Base-by-base conservation (phyloP, 2,797 vertebrate genomes). In the Buphagus erythrorhynchus region DNA sequence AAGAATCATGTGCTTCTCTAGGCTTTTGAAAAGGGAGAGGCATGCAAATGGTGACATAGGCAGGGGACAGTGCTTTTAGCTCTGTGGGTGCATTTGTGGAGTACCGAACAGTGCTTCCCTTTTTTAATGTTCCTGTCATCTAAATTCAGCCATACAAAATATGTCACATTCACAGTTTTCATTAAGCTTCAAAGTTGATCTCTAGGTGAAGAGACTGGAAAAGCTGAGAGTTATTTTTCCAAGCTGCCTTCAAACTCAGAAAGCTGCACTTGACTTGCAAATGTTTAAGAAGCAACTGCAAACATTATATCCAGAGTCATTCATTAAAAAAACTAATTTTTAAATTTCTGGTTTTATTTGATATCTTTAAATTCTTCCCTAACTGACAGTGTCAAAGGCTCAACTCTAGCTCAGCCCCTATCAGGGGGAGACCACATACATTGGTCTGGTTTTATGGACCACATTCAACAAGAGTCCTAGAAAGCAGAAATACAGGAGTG, bases 191-290 rank as follows among this genome's bases (percentile, higher is more conserved):
- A 1, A 38, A 65, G 16, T 0, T 55, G 29, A 76, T 33, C 21
- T 67, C 51, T 24, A 42, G 22, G n/a, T 68, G 31, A 95, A 85
- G 42, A 45, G 31, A 42, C 2, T 1, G 14, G 20, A 29, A 80
- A 90, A 86, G 40, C 18, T 63, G 43, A 36, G 17, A 71, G 31
- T 24, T 86, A 35, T 48, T 92, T 68, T 90, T 79, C 67, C 61
- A 83, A 83, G 43, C 54, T 52, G 54, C 58, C 40, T 77, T 81
- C 75, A 81, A 77, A 86, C 10, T 72, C 58, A 43, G 42, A 86
- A 58, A 38, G 68, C 49, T 76, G 52, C 24, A 22, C 16, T 38
- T 69, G 35, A 67, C 28, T 51, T 67, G 12, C n/a, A 51, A 80
- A 83, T 17, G 11, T n/a, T 88, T 59, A 72, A 51, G 66, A 84